phyloP scores from a whole-genome alignment of 2,113 vertebrate genomes.

The Nettapus auritus region DNA sequence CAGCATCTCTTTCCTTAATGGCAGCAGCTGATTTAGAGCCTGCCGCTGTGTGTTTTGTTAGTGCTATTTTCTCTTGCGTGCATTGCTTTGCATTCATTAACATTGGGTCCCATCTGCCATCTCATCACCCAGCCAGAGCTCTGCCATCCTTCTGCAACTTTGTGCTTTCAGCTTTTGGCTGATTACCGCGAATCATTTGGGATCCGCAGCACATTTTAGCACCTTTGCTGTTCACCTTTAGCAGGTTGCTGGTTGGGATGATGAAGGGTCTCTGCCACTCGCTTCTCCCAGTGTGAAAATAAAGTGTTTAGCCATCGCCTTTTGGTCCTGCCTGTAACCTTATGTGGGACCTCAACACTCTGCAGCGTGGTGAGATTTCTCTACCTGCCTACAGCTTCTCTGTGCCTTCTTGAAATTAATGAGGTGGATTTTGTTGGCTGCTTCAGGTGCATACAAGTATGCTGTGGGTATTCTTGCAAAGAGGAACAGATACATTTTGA shows the following conservation, averaged over 20 bases:
- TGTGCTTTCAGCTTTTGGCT: not conserved
- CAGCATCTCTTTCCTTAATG: constrained; percentile 31
- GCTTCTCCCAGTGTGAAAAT: not conserved
- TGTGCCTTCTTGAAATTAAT: not conserved
- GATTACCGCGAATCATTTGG: not conserved
- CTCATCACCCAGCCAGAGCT: constrained; percentile 29
- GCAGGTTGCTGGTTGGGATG: not conserved
- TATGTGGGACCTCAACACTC: not conserved
- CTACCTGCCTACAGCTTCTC: not conserved
- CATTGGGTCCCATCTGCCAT: constrained; percentile 55
- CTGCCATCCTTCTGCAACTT: not conserved
- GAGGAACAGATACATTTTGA: not conserved
- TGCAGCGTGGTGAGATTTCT: not conserved
- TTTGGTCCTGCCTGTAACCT: not conserved
- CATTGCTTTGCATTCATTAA: constrained; percentile 69
- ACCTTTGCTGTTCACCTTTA: not conserved
- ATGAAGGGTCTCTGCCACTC: not conserved
- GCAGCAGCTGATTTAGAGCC: constrained; percentile 62
- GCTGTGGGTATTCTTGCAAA: not conserved
- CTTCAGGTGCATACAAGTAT: not conserved
- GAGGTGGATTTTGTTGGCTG: not conserved
- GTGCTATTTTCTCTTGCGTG: constrained; percentile 52
- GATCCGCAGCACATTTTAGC: not conserved
- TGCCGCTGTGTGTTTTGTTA: constrained; percentile 39
- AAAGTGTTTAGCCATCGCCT: not conserved